phyloP scores from a whole-genome alignment of 1,140 invertebrate genomes.

The Zelostemma sp. region DNA sequence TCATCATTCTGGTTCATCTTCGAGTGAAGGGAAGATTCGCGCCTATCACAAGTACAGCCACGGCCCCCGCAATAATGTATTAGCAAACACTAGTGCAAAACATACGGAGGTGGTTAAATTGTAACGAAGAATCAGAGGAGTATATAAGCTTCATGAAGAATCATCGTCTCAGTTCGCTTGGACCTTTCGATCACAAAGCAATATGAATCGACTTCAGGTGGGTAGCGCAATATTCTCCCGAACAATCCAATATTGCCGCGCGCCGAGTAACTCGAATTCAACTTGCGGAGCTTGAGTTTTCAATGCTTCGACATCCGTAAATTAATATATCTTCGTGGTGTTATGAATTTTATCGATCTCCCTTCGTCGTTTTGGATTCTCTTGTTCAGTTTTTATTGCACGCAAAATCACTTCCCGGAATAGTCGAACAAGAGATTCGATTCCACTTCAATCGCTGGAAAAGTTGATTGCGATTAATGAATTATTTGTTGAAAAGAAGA shows the following conservation, averaged over 20 bases:
- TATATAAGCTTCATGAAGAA: slow-evolving; percentile 62
- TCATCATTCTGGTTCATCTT: slow-evolving; percentile 49
- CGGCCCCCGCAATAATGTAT: slow-evolving; percentile 48
- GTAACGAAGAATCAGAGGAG: slow-evolving; percentile 62
- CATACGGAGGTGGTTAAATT: slow-evolving; percentile 59
- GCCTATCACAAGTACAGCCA: slow-evolving; percentile 47
- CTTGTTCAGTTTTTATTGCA: no score
- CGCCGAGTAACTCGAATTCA: not conserved
- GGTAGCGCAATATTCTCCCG: slow-evolving; percentile 20
- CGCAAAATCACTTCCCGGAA: no score
- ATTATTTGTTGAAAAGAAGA: no score
- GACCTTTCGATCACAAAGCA: slow-evolving; percentile 58
- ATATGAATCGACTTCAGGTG: slow-evolving; percentile 63
- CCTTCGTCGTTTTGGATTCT: not conserved
- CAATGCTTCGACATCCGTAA: not conserved
- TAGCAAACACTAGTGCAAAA: slow-evolving; percentile 48
- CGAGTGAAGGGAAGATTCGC: slow-evolving; percentile 60
- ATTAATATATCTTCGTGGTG: not conserved
- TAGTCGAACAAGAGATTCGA: no score
- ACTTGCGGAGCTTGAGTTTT: not conserved
- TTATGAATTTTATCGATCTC: not conserved
- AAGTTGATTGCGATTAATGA: no score
- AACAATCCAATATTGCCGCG: not conserved
- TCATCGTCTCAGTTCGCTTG: slow-evolving; percentile 60
- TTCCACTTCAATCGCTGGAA: no score